These are phyloP conservation scores for Campoletis sonorensis DNA, from an alignment of 1,140 invertebrate species.

Conservation along the genomic window DNA sequence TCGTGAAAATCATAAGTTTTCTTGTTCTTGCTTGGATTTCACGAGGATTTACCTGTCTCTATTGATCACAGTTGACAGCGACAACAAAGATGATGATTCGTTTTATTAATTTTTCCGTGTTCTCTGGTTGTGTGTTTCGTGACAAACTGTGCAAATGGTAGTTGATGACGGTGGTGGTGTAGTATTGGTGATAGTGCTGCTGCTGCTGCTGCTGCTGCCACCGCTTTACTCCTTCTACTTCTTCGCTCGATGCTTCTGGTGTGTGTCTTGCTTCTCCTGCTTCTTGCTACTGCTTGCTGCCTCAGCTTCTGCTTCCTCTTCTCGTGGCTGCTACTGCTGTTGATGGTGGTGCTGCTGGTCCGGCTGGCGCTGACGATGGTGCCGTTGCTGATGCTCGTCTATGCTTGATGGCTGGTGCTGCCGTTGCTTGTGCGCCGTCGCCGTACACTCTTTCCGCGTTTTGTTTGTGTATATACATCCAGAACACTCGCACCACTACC, in stretches of 20 bases:
- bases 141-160: not conserved
- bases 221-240: slow-evolving; percentile 22
- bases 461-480: slow-evolving; percentile 24
- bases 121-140: not conserved
- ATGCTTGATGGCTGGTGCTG: slow-evolving; percentile 29
- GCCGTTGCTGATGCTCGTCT: slow-evolving; percentile 22
- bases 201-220: slow-evolving; percentile 17
- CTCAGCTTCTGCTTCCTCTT: not conserved
- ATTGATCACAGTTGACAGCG: not conserved
- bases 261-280: slow-evolving; percentile 29
- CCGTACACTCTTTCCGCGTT: slow-evolving; percentile 1
- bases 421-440: slow-evolving; percentile 37
- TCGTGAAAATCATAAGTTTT: not conserved
- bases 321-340: not conserved
- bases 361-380: slow-evolving; percentile 38
- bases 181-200: slow-evolving; percentile 18
- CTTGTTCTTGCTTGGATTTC: not conserved
- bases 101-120: not conserved
- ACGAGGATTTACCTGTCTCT: not conserved
- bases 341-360: slow-evolving; percentile 21
- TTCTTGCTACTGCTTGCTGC: slow-evolving; percentile 28
- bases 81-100: not conserved
- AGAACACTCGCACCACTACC: not conserved
- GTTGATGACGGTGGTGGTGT: not conserved
- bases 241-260: slow-evolving; percentile 29